These are phyloP conservation scores for Macrotrachela quadricornifera DNA, from an alignment of 1,140 invertebrate species.

Conservation along the genomic window DNA sequence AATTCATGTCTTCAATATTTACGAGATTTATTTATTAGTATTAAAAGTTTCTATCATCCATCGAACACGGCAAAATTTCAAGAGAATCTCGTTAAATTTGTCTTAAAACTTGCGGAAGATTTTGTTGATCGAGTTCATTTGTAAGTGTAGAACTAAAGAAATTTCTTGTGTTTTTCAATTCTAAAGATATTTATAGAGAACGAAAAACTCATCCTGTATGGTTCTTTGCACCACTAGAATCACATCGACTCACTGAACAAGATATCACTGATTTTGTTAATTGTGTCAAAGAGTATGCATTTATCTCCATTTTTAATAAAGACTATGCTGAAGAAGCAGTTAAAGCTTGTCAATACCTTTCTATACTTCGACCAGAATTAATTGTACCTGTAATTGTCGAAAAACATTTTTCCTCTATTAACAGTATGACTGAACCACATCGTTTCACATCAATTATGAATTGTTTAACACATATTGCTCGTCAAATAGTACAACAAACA, in stretches of 20 bases:
- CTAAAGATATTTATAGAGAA: too few relatives aligned
- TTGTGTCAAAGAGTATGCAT: constrained; percentile 41
- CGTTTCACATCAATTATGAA: constrained; percentile 55
- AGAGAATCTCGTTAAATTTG: not conserved
- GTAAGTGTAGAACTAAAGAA: too few relatives aligned
- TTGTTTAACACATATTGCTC: constrained; percentile 46
- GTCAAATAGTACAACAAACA: constrained; percentile 36
- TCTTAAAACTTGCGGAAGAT: not conserved
- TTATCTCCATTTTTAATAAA: constrained; percentile 54
- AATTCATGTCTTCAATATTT: constrained; percentile 49
- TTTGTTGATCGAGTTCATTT: too few relatives aligned
- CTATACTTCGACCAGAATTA: constrained; percentile 54
- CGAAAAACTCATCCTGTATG: too few relatives aligned
- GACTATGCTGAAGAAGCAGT: constrained; percentile 42
- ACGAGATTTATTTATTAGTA: constrained; percentile 52
- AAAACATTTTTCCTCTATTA: constrained; percentile 48
- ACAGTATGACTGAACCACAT: constrained; percentile 65
- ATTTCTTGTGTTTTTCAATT: too few relatives aligned
- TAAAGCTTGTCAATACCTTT: constrained; percentile 48
- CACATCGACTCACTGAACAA: constrained; percentile 48
- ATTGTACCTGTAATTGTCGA: constrained; percentile 62
- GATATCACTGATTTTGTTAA: constrained; percentile 64
- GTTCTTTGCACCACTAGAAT: constrained; percentile 41
- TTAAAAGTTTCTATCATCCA: constrained; percentile 69
- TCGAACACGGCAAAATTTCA: constrained; percentile 48